Conservation (phyloP, 2,888 invertebrate genomes). For the Prionchulus punctatus region DNA sequence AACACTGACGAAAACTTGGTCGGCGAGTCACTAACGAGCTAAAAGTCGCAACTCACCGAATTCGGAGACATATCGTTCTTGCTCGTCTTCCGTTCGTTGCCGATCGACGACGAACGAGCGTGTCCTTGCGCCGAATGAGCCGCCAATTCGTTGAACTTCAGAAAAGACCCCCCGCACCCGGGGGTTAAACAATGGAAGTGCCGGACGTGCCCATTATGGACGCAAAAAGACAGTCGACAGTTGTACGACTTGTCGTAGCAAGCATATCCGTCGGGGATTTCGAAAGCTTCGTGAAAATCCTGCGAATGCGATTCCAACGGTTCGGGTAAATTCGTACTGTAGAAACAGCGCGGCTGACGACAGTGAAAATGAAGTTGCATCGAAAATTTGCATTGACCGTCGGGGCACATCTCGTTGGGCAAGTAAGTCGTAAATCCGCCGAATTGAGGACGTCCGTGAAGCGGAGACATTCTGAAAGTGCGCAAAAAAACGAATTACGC, state of each 20-base stretch:
- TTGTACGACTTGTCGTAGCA: slow-evolving; percentile 48
- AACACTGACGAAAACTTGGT: too few relatives aligned
- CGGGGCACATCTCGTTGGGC: slow-evolving; percentile 30
- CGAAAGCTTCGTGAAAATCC: slow-evolving; percentile 41
- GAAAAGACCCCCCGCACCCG: slow-evolving; percentile 40
- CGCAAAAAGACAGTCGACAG: slow-evolving; percentile 22
- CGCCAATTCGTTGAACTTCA: slow-evolving; percentile 10
- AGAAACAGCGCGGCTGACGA: slow-evolving; percentile 60
- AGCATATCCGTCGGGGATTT: slow-evolving; percentile 65
- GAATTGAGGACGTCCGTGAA: background rate
- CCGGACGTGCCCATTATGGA: slow-evolving; percentile 50
- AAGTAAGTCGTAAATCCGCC: slow-evolving; percentile 6
- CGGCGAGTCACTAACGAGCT: too few relatives aligned
- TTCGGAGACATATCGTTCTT: too few relatives aligned
- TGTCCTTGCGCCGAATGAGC: slow-evolving; percentile 1
- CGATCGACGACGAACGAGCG: background rate
- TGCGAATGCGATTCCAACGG: slow-evolving; percentile 58
- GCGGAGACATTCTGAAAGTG: too few relatives aligned
- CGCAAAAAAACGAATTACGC: too few relatives aligned
- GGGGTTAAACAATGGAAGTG: slow-evolving; percentile 59
- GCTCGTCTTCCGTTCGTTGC: too few relatives aligned
- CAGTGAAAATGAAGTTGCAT: slow-evolving; percentile 66
- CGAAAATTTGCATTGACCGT: slow-evolving; percentile 53
- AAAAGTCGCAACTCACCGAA: too few relatives aligned
- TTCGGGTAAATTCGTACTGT: slow-evolving; percentile 53